Base-by-base conservation (phyloP, 2,888 invertebrate species). In the Tetragonisca angustula region DNA sequence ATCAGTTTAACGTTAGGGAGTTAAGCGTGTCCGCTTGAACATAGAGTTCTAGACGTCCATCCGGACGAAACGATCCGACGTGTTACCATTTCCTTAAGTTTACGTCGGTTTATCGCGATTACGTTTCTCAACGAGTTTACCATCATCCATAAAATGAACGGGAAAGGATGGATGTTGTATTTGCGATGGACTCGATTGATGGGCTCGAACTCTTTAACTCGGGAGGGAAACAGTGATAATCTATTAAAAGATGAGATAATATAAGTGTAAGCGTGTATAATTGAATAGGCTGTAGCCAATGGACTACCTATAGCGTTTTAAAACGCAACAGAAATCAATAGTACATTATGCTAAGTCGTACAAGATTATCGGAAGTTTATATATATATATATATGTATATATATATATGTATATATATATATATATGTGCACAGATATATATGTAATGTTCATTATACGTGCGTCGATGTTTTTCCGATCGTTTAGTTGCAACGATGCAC, bases 381-480 rank as follows among this genome's bases (percentile, higher is more conserved):
- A 77, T 74, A 70, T 59, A 69, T 68, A 50, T 59, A 59, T 50
- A 64, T 64, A 59, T 61, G 64, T 74, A 59, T 59, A 67, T 67
- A 67, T 24, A 67, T n/a, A 54, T 74, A 64, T n/a, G 36, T 74
- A 64, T 19, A 36, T 64, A 61, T 59, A 68, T n/a, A 69, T 61
- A 32, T 3, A 36, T 76, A 70, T 76, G 73, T 81, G 71, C 72
- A 32, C 32, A 32, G 32, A 32, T 32, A 36, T 76, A 70, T 76
- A 76, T 81, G 74, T 75, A 79, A 67, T 52, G 64, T 74, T 79
- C 61, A 71, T 75, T 71, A 77, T 80, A 64, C 52, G 70, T 67
- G 72, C 77, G 75, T 84, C 75, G 81, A 85, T 84, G 84, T 84
- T 77, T 81, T 83, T 79, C 83, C 67, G 78, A 83, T 84, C 79